Evolutionary conservation across 2,888 invertebrate species (phyloP).

Genomic region (Timandra comae): DNA sequence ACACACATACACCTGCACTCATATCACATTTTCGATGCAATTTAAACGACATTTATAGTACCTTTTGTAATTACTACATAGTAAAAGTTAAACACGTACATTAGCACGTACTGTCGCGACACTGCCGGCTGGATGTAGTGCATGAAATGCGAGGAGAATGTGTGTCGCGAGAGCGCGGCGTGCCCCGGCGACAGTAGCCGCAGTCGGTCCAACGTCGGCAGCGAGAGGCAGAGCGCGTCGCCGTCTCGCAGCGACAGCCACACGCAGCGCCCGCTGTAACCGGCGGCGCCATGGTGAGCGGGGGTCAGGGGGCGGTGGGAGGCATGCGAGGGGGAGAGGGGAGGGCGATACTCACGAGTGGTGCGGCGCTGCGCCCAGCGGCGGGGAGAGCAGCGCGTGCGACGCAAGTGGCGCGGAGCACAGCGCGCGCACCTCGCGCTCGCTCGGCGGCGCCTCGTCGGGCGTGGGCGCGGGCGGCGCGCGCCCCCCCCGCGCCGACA

Average conservation of each 20-base stretch:
- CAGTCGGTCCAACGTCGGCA: constrained; percentile 37
- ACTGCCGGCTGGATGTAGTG: constrained; percentile 39
- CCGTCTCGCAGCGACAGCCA: constrained; percentile 41
- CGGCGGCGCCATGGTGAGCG: neutral
- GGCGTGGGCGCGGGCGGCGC: constrained; percentile 2
- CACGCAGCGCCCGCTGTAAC: constrained; percentile 37
- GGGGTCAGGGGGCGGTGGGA: too few relatives aligned
- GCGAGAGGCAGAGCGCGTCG: constrained; percentile 32
- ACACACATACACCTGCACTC: too few relatives aligned
- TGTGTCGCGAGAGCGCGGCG: constrained; percentile 7
- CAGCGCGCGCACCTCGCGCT: constrained; percentile 21
- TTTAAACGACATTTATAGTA: too few relatives aligned
- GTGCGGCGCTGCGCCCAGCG: neutral
- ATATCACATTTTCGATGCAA: too few relatives aligned
- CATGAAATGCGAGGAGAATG: constrained; percentile 7
- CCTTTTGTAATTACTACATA: too few relatives aligned
- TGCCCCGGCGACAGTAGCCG: constrained; percentile 18
- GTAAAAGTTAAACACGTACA: constrained; percentile 20
- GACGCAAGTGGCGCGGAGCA: neutral
- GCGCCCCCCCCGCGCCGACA: constrained; percentile 1
- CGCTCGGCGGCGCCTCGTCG: neutral
- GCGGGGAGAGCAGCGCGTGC: constrained; percentile 22
- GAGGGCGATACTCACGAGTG: too few relatives aligned
- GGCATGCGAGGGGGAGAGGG: too few relatives aligned
- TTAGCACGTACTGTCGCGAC: constrained; percentile 29